Evolutionary conservation across 2,888 invertebrate genomes (phyloP), one percentile per base, ranked within the genome.

Genomic region (Anthoptus insignis): DNA sequence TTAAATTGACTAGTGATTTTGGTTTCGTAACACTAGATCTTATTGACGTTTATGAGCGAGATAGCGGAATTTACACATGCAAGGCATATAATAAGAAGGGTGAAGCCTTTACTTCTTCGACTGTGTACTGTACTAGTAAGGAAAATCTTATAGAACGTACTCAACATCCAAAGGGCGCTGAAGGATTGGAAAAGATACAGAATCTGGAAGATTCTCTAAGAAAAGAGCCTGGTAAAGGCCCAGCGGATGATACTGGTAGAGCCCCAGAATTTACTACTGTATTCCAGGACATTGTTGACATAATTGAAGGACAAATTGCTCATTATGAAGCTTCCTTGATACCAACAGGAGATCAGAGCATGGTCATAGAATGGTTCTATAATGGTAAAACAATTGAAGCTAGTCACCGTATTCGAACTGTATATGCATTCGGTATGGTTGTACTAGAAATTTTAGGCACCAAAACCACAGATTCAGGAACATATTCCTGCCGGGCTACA

Each of bases 381-480:
- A 98, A 99, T 85, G 98, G 97, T 29, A 97, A 98, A 84, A 94
- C 97, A 1, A 94, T 98, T 68, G 97, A 97, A 83, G 98, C 98
- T 45, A 97, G 97, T 86, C 98, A 98, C 83, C 96, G 99, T 70
- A 97, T 97, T 67, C 95, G 98, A 81, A 99, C 99, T 11, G 98
- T 99, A 13, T 98, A 99, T 83, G 99, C 99, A 14, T 99, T 99
- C 84, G 99, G 99, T 60, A 99, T 98, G 96, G 99, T 99, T 21
- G 98, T 99, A 47, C 94, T 99, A 45, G 99, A 99, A 94, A 98
- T 99, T 75, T 94, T 98, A 19, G 99, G 99, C 69, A 98, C 98
- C 0, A 98, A 98, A 83, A 97, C 97, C 65, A 97, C 97, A 83
- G 99, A 99, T 87, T 96, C 97, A 24, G 99, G 99, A 45, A 96